Evolutionary conservation across 2,888 invertebrate species (phyloP), one percentile per base, ranked within the genome.

Genomic region (Strigamia maritima): DNA sequence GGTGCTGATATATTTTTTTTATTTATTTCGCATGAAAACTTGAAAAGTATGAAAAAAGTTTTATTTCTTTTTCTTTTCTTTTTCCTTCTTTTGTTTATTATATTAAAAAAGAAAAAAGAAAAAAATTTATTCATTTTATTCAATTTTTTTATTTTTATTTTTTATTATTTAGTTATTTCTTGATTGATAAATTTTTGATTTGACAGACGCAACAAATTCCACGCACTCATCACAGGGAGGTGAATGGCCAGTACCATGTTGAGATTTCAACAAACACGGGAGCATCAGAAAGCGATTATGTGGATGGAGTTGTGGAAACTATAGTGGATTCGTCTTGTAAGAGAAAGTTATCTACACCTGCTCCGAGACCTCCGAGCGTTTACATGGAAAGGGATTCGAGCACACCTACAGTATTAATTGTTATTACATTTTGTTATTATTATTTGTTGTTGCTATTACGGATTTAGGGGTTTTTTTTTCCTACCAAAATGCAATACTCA

Each of bases 191-290:
- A 65, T 28, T 75, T 16, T 75, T 26, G 16, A n/a, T n/a, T 75
- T 75, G 12, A 10, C 28, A 80, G 80, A 28, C 80, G 12, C 80
- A 80, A 24, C 80, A 79, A 31, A 79, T 80, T 38, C 80, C 80
- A n/a, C 31, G 80, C 22, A 79, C 79, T 35, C 80, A 79, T 65
- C 79, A 77, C 44, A 65, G 80, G 8, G 79, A 79, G 8, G 38
- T 75, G 24, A 44, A 24, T 31, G 75, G 35, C 7, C 35, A 75
- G 14, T 40, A 35, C 24, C 79, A 70, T 10, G 79, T 74, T 24
- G 40, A 60, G 26, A 75, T 79, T 3, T 38, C 79, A 16, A 38
- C 74, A 14, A 75, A 24, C 28, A 79, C 14, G 8, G 44, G 40
- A 38, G 65, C 78, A 7, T 22, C 75, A 14, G 79, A 79, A 16